These are phyloP conservation scores for Ephydatia muelleri DNA, from an alignment of 37 sponge, comb jelly and placozoan species.

Conservation along the genomic window DNA sequence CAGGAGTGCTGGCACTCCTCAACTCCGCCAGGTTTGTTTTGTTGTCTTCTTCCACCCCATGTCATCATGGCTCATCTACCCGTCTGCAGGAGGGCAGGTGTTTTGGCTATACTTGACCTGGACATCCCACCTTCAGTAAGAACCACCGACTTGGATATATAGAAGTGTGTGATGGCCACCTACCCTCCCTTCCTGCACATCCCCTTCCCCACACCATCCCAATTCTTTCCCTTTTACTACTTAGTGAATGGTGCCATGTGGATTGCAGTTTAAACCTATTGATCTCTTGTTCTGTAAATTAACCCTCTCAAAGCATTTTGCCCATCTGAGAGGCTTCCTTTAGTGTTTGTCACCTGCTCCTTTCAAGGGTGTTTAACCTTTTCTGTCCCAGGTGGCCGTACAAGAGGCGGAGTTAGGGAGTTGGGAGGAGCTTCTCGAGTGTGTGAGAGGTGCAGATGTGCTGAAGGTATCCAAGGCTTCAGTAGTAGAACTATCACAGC, in stretches of 20 bases:
- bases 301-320: too few relatives aligned
- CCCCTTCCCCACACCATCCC: not conserved
- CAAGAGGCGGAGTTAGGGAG: conserved; percentile 80
- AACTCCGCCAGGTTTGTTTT: conserved; percentile 69
- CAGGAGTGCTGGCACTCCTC: conserved; percentile 77
- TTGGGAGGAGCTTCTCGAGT: conserved; percentile 75
- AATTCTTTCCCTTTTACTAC: not conserved
- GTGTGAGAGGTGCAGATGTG: conserved; percentile 64
- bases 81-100: conserved; percentile 44
- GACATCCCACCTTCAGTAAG: conserved; percentile 85
- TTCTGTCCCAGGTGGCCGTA: conserved; percentile 61
- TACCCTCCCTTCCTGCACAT: conserved; percentile 6
- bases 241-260: not conserved
- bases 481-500: conserved; percentile 41
- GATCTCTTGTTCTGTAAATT: too few relatives aligned
- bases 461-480: conserved; percentile 82
- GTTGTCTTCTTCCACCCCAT: not conserved
- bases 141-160: not conserved
- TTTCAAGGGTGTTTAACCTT: too few relatives aligned
- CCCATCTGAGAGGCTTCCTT: too few relatives aligned
- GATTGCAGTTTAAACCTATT: too few relatives aligned
- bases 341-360: too few relatives aligned
- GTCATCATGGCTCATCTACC: not conserved
- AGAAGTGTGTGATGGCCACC: conserved; percentile 12
- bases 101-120: conserved; percentile 73